Evolutionary conservation across 35 echinoderm and acorn worm genomes (phyloP), one percentile per base, ranked within the genome.

Genomic region (Diadema setosum): DNA sequence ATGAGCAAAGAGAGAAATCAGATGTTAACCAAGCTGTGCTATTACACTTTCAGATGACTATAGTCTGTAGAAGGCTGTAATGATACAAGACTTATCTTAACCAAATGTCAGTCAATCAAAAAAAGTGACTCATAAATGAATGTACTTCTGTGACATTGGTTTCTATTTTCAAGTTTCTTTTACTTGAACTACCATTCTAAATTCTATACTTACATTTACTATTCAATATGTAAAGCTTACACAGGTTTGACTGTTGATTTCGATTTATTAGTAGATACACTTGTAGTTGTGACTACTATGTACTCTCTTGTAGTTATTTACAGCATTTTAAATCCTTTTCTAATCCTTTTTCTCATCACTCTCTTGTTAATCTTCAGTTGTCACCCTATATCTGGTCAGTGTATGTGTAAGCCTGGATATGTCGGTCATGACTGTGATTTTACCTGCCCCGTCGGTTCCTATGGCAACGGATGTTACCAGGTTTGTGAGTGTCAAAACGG

Each of bases 391-490:
- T 46, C 24, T 15, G 96, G 92, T 16, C 64, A 89, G 20, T 99
- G 96, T 84, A 85, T 78, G 49, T 99, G 96, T 82, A 97, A 83
- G 18, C 65, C 86, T 49, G 96, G 96, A 18, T 99, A 75, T 39
- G 61, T 92, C 5, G 96, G 96, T 45, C 21, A 39, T 41, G 49
- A 84, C 9, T 99, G 96, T 60, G 73, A 83, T 12, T 60, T 60
- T 12, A 83, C 69, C 27, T 97, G 95, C 70, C 57, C 81, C 20
- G 32, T 55, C 17, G 83, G 83, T 83, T 85, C 61, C 5, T 97
- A 93, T 64, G 95, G 95, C 35, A 36, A 35, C 15, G 86, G 89
- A 21, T 97, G 95, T 52, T 73, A 86, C 75, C 59, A 87, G 39
- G 55, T 80, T 17, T 97, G 95, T 82, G 76, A 90, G 21, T 97